A percentile compares a stretch with the other conserved stretches of the same genome.
These are phyloP conservation scores for Tenthredo mesomela DNA, from an alignment of 2,888 invertebrate genomes.

Conservation along the genomic window DNA sequence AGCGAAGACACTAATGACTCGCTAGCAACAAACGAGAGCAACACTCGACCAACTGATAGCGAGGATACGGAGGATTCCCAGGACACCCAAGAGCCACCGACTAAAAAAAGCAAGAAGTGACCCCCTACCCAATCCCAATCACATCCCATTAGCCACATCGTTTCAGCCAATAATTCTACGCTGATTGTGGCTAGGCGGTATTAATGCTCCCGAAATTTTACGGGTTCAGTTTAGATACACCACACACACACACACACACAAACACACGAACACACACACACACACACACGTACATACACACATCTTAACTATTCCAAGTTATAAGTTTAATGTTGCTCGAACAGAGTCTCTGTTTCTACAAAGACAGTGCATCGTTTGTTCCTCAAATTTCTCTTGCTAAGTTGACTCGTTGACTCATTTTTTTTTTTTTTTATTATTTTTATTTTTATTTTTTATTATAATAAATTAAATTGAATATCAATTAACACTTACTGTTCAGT, in stretches of 20 bases:
- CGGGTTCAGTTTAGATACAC: background rate
- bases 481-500: background rate
- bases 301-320: constrained; percentile 39
- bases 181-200: constrained; percentile 73
- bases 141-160: constrained; percentile 69
- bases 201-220: constrained; percentile 56
- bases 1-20: constrained; percentile 81
- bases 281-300: background rate
- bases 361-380: constrained; percentile 34
- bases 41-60: constrained; percentile 73
- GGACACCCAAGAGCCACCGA: constrained; percentile 78
- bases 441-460: background rate
- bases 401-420: background rate
- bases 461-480: background rate
- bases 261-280: background rate
- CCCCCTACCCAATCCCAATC: constrained; percentile 66
- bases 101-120: constrained; percentile 82
- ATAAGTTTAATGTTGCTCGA: constrained; percentile 31
- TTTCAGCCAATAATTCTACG: constrained; percentile 71
- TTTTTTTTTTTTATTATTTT: background rate
- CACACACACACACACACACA: background rate
- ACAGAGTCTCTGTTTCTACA: constrained; percentile 14
- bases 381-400: constrained; percentile 9
- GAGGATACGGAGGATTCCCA: constrained; percentile 77
- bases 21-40: constrained; percentile 78